Percentiles rank a stretch among this genome's conserved stretches.
phyloP scores from a whole-genome alignment of 2,797 vertebrate genomes.

The Neomorphus geoffroyi region DNA sequence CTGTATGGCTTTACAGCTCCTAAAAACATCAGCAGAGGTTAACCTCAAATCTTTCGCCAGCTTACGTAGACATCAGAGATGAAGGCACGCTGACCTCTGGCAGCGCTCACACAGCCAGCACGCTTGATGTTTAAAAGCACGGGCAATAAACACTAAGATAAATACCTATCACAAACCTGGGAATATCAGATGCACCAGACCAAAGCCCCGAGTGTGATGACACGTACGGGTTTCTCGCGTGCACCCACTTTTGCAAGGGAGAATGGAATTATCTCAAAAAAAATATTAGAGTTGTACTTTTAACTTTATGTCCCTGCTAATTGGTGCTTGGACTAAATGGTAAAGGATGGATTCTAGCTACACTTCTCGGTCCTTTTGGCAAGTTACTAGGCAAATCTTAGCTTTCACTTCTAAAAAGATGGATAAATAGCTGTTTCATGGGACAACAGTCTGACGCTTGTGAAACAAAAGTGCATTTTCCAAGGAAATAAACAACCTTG shows the following conservation, averaged over 20 bases:
- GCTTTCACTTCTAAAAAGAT: neutral
- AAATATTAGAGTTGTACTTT: rapidly evolving
- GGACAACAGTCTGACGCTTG: neutral
- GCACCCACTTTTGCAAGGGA: neutral
- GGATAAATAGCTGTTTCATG: neutral
- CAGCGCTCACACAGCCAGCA: neutral
- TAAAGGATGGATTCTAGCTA: neutral
- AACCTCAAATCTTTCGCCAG: neutral
- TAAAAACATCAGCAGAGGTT: slow-evolving; percentile 2
- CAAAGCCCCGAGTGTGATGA: neutral
- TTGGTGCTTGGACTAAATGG: neutral
- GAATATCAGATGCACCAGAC: neutral
- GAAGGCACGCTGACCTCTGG: neutral
- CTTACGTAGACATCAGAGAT: neutral
- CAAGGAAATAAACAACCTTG: neutral
- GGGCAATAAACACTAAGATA: neutral
- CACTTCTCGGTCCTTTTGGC: neutral
- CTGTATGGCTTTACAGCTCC: neutral
- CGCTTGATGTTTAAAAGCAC: neutral
- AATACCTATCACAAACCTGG: neutral
- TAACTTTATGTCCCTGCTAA: neutral
- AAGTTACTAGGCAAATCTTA: neutral
- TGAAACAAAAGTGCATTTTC: neutral
- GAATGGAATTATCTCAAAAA: neutral
- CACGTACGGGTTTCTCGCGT: neutral